phyloP scores from a whole-genome alignment of 2,113 vertebrate genomes.

The Ophthalmolycus amberensis region DNA sequence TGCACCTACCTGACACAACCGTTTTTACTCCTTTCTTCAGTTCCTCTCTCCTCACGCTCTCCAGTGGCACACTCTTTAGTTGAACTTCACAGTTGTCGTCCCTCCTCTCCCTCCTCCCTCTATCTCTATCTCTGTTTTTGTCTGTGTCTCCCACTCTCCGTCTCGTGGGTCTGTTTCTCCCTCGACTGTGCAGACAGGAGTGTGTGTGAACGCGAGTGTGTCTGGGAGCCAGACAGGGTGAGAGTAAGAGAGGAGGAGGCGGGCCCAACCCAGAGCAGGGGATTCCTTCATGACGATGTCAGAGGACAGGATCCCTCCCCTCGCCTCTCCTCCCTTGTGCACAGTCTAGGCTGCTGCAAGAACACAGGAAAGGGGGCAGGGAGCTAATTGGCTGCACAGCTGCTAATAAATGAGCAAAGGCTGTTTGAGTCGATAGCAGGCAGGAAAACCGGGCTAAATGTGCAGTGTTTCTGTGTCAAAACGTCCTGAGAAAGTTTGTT shows the following conservation, averaged over 20 bases:
- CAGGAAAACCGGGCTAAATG: constrained; percentile 60
- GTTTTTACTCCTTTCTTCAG: constrained; percentile 49
- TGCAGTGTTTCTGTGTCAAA: constrained; percentile 32
- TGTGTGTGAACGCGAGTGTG: constrained; percentile 77
- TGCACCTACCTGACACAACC: constrained; percentile 69
- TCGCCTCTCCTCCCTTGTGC: constrained; percentile 24
- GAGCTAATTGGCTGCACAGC: constrained; percentile 81
- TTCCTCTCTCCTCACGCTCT: constrained; percentile 36
- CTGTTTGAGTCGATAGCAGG: constrained; percentile 66
- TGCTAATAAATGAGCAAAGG: constrained; percentile 84
- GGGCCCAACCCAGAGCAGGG: constrained; percentile 76
- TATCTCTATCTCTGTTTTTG: constrained; percentile 21
- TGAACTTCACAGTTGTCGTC: constrained; percentile 67
- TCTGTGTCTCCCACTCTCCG: constrained; percentile 35
- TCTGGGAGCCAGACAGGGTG: constrained; percentile 85
- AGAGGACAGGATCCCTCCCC: constrained; percentile 78
- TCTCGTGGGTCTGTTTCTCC: constrained; percentile 56
- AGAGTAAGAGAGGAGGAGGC: constrained; percentile 81
- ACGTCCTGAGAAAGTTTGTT: constrained; percentile 6
- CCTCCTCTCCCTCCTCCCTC: neutral
- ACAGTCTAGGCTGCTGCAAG: constrained; percentile 42
- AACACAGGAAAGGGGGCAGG: constrained; percentile 85
- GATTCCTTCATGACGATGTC: constrained; percentile 88
- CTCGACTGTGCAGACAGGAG: constrained; percentile 69
- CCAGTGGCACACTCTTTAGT: constrained; percentile 40